Evolutionary conservation across 1,140 invertebrate genomes (phyloP), one percentile per base, ranked within the genome.

Genomic region (Leptinotarsa undecemlineata): DNA sequence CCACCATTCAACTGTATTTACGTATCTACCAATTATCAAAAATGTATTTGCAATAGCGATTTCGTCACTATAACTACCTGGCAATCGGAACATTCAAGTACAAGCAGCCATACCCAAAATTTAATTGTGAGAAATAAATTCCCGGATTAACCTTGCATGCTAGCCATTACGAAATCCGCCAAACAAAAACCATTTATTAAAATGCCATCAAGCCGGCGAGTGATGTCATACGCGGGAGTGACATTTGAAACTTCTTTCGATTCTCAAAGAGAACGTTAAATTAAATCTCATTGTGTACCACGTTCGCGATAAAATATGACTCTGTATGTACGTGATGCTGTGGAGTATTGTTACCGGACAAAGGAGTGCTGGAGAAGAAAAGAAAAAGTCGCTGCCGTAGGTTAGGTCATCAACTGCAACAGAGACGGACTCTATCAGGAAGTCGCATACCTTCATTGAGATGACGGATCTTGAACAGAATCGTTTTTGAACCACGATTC

Each of bases 211-310:
- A 33, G 23, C 64, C 21, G 23, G 17, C 17, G 23, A 67, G 64
- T 67, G 64, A 67, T 67, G 64, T 67, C 64, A 67, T 67, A 67
- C 17, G 64, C 23, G 42, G 64, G 64, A 67, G 64, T 67, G 64
- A 67, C 64, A 67, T 67, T 67, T 67, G 42, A 67, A 23, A 67
- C 42, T 67, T 67, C 64, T 67, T 26, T 21, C 51, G 51, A 67
- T 33, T 17, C 6, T 23, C 6, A 67, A 67, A 67, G 64, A 67
- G 64, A 67, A 67, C 42, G 64, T 67, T 26, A 67, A 57, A 57
- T 57, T n/a, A 57, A 57, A 19, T 23, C 64, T 67, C 26, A 67
- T 67, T 67, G 64, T 67, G 64, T 23, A 57, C 51, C 51, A 17
- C 51, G 64, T 23, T 33, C 64, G 64, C 6, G 23, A 17, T 17